Base-by-base conservation (phyloP, 2,888 invertebrate genomes). In the Xylota sylvarum region DNA sequence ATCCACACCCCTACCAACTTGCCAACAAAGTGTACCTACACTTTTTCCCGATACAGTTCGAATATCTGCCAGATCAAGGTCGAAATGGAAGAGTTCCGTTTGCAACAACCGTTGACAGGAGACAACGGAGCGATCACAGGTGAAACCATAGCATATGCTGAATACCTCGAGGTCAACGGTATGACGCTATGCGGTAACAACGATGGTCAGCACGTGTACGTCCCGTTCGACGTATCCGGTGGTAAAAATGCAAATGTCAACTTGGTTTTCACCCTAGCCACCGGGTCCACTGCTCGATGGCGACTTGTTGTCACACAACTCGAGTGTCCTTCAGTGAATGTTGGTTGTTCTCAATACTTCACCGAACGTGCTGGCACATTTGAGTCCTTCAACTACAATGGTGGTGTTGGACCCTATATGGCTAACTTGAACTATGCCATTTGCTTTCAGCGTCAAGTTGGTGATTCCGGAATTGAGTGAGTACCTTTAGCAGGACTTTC, bases 291-390 rank as follows among this genome's bases (percentile, higher is more conserved):
- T 1, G 81, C 90, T 5, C 88, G 72, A 0, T 94, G 95, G 95
- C 94, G 94, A 89, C 93, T 95, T 87, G 94, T 94, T 88, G 93
- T 95, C 48, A 95, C 94, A 0, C 95, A 95, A 89, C 89, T 95
- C 27, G 95, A 95, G 90, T 95, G 94, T 90, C 92, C 92, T 0
- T 70, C 62, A 60, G 69, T 82, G 3, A 48, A 83, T 6, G 37
- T 60, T 10, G 96, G 95, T 48, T 95, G 95, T 65, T 93, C 95
- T 14, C 96, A 96, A 88, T 96, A 94, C 92, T 95, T 93, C 90
- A 94, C 94, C 0, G 94, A 94, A 60, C 90, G 93, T 0, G 89
- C 92, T 0, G 95, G 95, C 0, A 89, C 90, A 5, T 93, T 96
- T 83, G 94, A 94, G 76, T 91, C 91, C 52, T 95, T 96, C 88